Percentiles rank a stretch among this genome's conserved stretches.
Conservation (phyloP, 2,113 vertebrate species). For the Otolemur garnettii region DNA sequence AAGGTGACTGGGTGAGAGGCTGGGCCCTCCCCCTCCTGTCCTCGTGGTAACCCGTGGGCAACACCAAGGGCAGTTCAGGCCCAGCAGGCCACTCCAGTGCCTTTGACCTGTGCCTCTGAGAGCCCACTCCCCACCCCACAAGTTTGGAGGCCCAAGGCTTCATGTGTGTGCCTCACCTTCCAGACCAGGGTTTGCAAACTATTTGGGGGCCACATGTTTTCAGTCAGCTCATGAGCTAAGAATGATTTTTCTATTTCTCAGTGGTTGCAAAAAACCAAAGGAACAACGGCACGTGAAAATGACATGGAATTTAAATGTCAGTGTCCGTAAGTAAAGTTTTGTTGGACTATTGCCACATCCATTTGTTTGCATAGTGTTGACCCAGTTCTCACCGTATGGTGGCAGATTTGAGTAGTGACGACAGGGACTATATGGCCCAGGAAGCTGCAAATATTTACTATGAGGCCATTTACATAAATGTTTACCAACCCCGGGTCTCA, state of each 20-base stretch:
- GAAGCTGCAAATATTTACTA: not conserved
- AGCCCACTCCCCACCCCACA: not conserved
- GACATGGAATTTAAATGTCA: not conserved
- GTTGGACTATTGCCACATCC: not conserved
- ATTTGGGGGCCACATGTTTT: not conserved
- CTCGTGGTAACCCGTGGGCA: not conserved
- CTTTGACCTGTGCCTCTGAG: not conserved
- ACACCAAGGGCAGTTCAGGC: fast-evolving
- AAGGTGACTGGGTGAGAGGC: not conserved
- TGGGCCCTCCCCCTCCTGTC: too few relatives aligned
- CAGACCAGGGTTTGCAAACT: not conserved
- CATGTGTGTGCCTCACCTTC: not conserved
- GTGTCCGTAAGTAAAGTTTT: not conserved
- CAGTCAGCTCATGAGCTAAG: not conserved
- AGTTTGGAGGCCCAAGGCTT: not conserved
- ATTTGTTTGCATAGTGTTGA: fast-evolving
- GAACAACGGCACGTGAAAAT: not conserved
- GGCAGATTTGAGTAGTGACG: too few relatives aligned
- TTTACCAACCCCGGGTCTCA: not conserved
- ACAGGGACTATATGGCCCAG: not conserved
- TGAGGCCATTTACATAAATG: not conserved
- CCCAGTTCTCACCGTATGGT: fast-evolving
- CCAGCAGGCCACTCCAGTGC: not conserved
- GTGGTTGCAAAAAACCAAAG: not conserved
- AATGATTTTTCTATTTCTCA: slow-evolving; percentile 7